These are phyloP conservation scores for Ataeniobius toweri DNA, from an alignment of 2,797 vertebrate genomes.

Conservation along the genomic window DNA sequence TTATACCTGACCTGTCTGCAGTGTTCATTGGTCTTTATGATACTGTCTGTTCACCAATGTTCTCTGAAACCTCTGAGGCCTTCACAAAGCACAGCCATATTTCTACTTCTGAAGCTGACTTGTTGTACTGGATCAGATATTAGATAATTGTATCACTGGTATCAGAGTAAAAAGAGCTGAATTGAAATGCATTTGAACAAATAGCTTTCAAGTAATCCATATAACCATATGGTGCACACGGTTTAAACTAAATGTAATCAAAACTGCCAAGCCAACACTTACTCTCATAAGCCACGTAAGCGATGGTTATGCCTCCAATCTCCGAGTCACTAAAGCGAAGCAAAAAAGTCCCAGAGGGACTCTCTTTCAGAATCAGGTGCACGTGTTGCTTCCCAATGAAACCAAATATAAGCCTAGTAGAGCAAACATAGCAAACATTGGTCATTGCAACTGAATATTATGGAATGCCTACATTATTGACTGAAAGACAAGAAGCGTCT, in stretches of 20 bases:
- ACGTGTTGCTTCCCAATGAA: constrained; percentile 97
- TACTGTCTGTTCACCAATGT: too few species aligned
- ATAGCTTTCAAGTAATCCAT: background rate
- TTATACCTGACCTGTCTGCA: too few species aligned
- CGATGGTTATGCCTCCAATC: constrained; percentile 96
- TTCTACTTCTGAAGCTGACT: too few species aligned
- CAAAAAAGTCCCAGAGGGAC: constrained; percentile 89
- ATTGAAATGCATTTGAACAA: background rate
- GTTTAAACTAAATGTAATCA: background rate
- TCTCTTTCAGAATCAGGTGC: constrained; percentile 85
- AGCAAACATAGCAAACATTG: constrained; percentile 24
- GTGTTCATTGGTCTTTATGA: too few species aligned
- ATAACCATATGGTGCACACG: background rate
- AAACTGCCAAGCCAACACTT: constrained; percentile 30
- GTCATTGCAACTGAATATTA: background rate
- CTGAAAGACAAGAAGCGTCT: background rate
- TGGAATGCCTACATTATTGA: background rate
- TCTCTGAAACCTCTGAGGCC: too few species aligned
- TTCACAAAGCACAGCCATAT: too few species aligned
- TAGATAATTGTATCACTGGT: too few species aligned
- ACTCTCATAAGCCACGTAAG: constrained; percentile 85
- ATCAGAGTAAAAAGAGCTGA: too few species aligned
- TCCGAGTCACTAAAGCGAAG: constrained; percentile 98
- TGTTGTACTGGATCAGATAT: too few species aligned
- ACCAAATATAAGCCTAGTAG: constrained; percentile 89